Conservation (phyloP, 2,113 vertebrate species). For the Hemiscyllium ocellatum region DNA sequence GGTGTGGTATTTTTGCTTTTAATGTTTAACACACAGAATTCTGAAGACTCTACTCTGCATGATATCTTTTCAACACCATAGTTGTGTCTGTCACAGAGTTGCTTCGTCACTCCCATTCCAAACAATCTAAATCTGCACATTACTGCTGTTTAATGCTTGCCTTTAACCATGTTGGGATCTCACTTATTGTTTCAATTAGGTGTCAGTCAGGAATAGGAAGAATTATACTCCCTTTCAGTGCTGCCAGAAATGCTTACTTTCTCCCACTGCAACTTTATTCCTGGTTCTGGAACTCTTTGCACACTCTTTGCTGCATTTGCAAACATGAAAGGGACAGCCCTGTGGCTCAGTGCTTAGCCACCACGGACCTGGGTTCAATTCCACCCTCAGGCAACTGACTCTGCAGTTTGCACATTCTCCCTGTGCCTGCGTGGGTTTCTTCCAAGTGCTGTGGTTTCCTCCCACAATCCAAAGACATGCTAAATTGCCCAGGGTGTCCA, state of each 20-base stretch:
- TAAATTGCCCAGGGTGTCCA: too few species aligned
- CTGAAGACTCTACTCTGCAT: not conserved
- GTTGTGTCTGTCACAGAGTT: conserved; percentile 19
- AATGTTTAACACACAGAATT: conserved; percentile 15
- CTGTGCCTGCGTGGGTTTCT: too few species aligned
- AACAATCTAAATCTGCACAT: not conserved
- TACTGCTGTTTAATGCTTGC: not conserved
- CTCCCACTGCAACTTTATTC: not conserved
- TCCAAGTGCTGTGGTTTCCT: too few species aligned
- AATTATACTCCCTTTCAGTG: not conserved
- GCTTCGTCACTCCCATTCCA: not conserved
- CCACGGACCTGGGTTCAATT: too few species aligned
- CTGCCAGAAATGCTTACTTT: not conserved
- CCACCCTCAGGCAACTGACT: too few species aligned
- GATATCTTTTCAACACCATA: not conserved
- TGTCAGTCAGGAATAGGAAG: not conserved
- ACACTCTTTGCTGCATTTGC: not conserved
- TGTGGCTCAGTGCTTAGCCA: too few species aligned
- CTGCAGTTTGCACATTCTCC: too few species aligned
- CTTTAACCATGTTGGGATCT: not conserved
- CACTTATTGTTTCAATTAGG: not conserved
- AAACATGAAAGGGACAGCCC: not conserved
- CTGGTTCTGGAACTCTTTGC: not conserved
- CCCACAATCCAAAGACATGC: too few species aligned
- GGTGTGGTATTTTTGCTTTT: conserved; percentile 15